Conservation (phyloP, 2,113 vertebrate genomes). For the Probosciger aterrimus region DNA sequence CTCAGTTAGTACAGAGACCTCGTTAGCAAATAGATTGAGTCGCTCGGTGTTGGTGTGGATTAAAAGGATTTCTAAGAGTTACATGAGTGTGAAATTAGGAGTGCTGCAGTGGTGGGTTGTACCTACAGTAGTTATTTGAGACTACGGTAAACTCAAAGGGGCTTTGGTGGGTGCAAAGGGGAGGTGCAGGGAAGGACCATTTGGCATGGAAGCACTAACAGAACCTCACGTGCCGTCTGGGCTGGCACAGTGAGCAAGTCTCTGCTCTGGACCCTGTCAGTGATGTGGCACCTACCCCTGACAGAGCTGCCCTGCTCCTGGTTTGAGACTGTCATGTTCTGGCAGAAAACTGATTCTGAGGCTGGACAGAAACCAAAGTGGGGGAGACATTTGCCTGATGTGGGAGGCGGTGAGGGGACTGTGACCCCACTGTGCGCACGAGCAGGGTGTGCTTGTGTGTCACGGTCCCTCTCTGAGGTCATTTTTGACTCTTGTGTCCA, state of each 20-base stretch:
- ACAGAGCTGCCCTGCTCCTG: neutral
- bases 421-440: rapidly evolving
- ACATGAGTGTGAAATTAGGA: neutral
- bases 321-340: neutral
- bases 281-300: rapidly evolving
- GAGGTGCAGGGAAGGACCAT: neutral
- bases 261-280: rapidly evolving
- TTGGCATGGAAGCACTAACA: neutral
- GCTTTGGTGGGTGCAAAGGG: neutral
- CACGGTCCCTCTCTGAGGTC: rapidly evolving
- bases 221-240: rapidly evolving
- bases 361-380: rapidly evolving
- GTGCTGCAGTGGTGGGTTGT: neutral
- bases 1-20: neutral
- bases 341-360: neutral
- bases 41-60: neutral
- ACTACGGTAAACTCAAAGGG: neutral
- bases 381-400: neutral
- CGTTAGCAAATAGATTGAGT: neutral
- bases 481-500: neutral
- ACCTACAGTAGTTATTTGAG: neutral
- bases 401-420: neutral
- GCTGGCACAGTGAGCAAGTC: rapidly evolving
- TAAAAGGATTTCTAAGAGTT: neutral
- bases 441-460: neutral